Evolutionary conservation across 2,113 vertebrate genomes (phyloP).

Genomic region (Pelobates fuscus): DNA sequence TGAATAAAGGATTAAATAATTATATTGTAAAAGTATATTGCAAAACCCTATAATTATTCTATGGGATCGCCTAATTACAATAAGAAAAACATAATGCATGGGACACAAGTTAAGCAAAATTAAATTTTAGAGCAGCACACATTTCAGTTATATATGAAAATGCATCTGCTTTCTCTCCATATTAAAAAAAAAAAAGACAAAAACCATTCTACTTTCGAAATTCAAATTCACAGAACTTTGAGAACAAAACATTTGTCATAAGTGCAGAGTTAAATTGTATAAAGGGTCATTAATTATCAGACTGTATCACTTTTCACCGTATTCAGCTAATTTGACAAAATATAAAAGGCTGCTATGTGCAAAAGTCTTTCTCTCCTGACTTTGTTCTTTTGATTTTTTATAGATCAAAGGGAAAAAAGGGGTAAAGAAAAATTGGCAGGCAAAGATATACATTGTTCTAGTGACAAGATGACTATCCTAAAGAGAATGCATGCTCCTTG

Average conservation of each 20-base stretch:
- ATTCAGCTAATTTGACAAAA: constrained; percentile 53
- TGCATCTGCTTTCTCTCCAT: constrained; percentile 5
- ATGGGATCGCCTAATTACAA: constrained; percentile 41
- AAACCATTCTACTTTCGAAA: background rate
- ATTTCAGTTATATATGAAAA: constrained; percentile 20
- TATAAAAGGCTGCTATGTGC: constrained; percentile 66
- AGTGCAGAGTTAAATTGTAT: constrained; percentile 25
- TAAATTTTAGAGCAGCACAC: constrained; percentile 12
- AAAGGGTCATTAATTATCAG: constrained; percentile 56
- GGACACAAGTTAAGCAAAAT: constrained; percentile 33
- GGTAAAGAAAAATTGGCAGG: constrained; percentile 70
- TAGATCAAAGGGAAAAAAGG: constrained; percentile 83
- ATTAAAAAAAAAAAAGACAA: background rate
- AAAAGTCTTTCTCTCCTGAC: constrained; percentile 78
- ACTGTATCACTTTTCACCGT: constrained; percentile 53
- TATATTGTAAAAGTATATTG: constrained; percentile 18
- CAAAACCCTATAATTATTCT: constrained; percentile 19
- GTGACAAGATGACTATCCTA: constrained; percentile 80
- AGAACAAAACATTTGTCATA: constrained; percentile 43
- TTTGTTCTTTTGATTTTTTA: constrained; percentile 85
- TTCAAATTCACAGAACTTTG: constrained; percentile 7
- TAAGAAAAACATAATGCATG: constrained; percentile 22
- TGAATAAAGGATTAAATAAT: too few relatives aligned
- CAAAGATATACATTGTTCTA: constrained; percentile 84
- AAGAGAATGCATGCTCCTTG: constrained; percentile 81